phyloP scores from a whole-genome alignment of 37 sponge, comb jelly and placozoan species.

The Chondrilla cf. caribensis region DNA sequence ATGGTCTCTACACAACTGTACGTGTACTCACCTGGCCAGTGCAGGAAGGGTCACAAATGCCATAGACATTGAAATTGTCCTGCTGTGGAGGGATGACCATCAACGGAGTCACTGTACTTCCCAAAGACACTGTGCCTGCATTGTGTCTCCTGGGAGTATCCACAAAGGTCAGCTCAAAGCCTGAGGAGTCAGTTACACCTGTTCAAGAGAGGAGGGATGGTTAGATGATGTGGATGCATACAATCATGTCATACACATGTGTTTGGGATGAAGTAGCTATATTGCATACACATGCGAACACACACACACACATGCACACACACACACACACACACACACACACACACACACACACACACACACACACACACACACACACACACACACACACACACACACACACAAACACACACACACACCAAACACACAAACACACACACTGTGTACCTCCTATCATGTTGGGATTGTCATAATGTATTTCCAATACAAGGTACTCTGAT shows the following conservation, averaged over 20 bases:
- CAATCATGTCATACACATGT: neutral
- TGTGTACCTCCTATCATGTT: constrained; percentile 11
- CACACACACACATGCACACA: too few relatives aligned
- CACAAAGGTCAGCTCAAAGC: neutral
- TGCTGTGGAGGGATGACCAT: neutral
- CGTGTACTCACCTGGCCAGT: neutral
- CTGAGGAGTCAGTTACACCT: neutral
- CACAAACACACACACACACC: too few relatives aligned
- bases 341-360: too few relatives aligned
- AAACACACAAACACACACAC: too few relatives aligned
- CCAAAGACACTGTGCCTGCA: neutral
- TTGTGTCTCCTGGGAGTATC: neutral
- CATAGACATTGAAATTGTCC: neutral
- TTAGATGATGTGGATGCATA: too few relatives aligned
- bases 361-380: too few relatives aligned
- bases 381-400: too few relatives aligned
- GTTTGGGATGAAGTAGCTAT: too few relatives aligned
- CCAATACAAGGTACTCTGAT: constrained; percentile 26
- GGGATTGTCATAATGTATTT: constrained; percentile 77
- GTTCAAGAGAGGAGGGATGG: too few relatives aligned
- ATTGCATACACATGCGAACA: too few relatives aligned
- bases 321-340: too few relatives aligned
- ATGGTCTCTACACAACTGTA: neutral
- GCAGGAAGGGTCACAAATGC: neutral
- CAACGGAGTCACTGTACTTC: neutral